Conservation (phyloP, 2,797 vertebrate species). For the Florisuga fusca region DNA sequence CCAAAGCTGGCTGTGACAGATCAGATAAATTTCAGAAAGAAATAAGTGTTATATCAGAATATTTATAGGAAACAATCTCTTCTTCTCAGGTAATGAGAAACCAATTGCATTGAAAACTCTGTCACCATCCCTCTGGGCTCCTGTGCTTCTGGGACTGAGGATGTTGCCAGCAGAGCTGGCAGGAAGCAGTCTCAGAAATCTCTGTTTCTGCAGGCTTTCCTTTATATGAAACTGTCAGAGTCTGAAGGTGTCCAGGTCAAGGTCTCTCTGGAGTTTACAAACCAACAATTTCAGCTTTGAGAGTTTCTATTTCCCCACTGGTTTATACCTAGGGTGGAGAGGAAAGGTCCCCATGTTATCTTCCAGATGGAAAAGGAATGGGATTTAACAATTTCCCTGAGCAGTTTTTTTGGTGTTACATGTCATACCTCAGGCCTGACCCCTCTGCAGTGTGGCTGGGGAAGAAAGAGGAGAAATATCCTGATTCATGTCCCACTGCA, state of each 20-base stretch:
- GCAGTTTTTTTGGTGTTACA: not conserved
- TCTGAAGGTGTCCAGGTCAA: not conserved
- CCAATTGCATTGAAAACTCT: slow-evolving; percentile 23
- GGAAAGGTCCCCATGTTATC: not conserved
- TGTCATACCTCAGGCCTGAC: not conserved
- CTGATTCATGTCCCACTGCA: not conserved
- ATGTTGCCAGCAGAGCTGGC: not conserved
- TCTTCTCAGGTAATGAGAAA: slow-evolving; percentile 35
- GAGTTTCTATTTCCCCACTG: not conserved
- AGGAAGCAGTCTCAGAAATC: slow-evolving; percentile 16
- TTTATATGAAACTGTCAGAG: not conserved
- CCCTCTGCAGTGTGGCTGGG: not conserved
- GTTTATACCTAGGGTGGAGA: not conserved
- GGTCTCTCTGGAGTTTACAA: slow-evolving; percentile 5
- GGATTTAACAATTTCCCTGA: not conserved
- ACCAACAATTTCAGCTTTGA: not conserved
- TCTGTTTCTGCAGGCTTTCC: slow-evolving; percentile 2
- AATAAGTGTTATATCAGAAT: not conserved
- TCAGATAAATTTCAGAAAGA: slow-evolving; percentile 20
- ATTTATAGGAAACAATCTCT: slow-evolving; percentile 28
- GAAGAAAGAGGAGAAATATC: not conserved
- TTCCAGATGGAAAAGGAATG: not conserved
- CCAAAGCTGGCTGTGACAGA: slow-evolving; percentile 13
- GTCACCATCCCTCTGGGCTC: not conserved
- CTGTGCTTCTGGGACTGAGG: not conserved